Percentiles rank a stretch among this genome's conserved stretches.
phyloP scores from a whole-genome alignment of 2,888 invertebrate genomes.

The Laothoe populi region DNA sequence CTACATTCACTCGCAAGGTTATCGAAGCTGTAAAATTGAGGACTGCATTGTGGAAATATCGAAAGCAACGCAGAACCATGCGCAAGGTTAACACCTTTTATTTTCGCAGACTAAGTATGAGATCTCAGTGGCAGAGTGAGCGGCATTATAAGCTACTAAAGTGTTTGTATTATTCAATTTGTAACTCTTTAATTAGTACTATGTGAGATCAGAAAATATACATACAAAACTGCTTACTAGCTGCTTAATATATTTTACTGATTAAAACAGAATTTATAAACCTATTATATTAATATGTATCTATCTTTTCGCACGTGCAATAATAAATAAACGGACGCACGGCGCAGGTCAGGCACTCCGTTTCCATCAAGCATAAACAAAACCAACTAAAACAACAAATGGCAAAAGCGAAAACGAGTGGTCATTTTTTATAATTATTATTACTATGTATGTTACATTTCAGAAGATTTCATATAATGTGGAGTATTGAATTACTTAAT shows the following conservation, averaged over 20 bases:
- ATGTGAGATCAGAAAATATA: background rate
- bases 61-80: constrained; percentile 15
- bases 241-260: background rate
- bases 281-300: background rate
- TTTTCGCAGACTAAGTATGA: constrained; percentile 3
- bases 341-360: too few species aligned
- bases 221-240: constrained; percentile 1
- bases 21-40: constrained; percentile 31
- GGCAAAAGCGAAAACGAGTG: too few species aligned
- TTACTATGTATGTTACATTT: too few species aligned
- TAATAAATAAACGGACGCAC: background rate
- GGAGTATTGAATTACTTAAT: too few species aligned
- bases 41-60: constrained; percentile 26
- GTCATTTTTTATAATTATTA: background rate
- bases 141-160: constrained; percentile 11
- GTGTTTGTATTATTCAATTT: constrained; percentile 2
- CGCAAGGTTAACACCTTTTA: constrained; percentile 21
- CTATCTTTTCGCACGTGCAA: background rate
- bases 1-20: constrained; percentile 34
- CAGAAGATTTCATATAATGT: too few species aligned
- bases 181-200: background rate
- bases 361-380: background rate
- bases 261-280: background rate
- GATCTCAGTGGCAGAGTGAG: background rate
- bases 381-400: background rate